Evolutionary conservation across 2,797 vertebrate species (phyloP), one percentile per base, ranked within the genome.

Genomic region (Octomys mimax): DNA sequence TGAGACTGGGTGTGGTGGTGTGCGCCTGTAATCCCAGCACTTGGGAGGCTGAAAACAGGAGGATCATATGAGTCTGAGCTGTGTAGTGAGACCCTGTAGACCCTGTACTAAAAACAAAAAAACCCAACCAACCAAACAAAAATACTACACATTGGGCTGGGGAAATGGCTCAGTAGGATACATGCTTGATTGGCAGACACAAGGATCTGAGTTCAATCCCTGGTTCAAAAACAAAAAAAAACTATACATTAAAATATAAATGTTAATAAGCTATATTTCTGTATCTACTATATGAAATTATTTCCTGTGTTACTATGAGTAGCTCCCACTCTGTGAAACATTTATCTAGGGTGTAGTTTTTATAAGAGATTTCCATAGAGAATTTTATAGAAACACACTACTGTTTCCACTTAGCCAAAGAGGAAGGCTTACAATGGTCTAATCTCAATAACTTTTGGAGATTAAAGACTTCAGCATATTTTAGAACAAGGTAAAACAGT

Each of bases 201-300:
- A 42, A 42, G 5, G 42, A 6, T 6, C 4, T 42, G 42, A 42
- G 42, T 42, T 42, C 5, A 5, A 42, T 42, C 42, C 42, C 42
- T 6, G 42, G 42, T 42, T 42, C 42, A 42, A 42, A 4, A 42
- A 42, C 4, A 42, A 42, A 42, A 42, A 42, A 42, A 42, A 42
- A 79, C 31, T 80, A 94, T 78, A 85, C n/a, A 79, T n/a, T 77
- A 94, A 89, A 85, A n/a, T 66, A 2, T 85, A 92, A 95, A 39
- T 64, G 2, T 88, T 73, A 90, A 94, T 92, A 85, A 92, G 54
- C 42, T 89, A 13, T 71, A 89, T 18, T 83, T 95, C 39, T 19
- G 49, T 78, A 5, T 77, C 36, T 92, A 26, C n/a, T 13, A 49
- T 22, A 28, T 91, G 87, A 46, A 88, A 87, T 84, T 22, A 96